A percentile compares a stretch with the other conserved stretches of the same genome.
phyloP scores from a whole-genome alignment of 2,888 invertebrate species.

The Tortrix viridana region DNA sequence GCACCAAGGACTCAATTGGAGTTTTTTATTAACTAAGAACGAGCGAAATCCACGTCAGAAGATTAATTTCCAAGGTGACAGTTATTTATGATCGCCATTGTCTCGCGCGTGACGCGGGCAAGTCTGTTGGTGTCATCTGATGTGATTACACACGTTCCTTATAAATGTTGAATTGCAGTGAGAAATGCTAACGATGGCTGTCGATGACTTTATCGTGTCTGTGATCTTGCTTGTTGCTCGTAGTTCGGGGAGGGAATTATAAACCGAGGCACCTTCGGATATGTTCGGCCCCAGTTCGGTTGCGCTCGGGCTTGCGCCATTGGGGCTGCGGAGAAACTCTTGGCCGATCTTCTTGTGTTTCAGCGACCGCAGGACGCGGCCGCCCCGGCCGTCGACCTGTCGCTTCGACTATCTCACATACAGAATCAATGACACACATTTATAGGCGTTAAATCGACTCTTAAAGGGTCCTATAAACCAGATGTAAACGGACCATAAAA shows the following conservation, averaged over 20 bases:
- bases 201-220: conserved; percentile 25
- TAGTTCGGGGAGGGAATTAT: too few species aligned
- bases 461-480: conserved; percentile 66
- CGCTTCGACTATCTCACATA: conserved; percentile 60
- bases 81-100: conserved; percentile 82
- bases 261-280: neutral
- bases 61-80: conserved; percentile 81
- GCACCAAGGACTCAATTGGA: conserved; percentile 71
- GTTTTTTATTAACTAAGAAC: conserved; percentile 74
- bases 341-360: conserved; percentile 72
- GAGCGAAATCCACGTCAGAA: conserved; percentile 71
- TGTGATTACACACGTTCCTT: conserved; percentile 46
- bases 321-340: conserved; percentile 53
- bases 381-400: conserved; percentile 69
- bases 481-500: conserved; percentile 68
- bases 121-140: conserved; percentile 59
- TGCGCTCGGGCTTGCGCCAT: conserved; percentile 44
- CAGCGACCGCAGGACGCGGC: conserved; percentile 64
- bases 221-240: neutral
- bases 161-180: conserved; percentile 25
- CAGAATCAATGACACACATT: conserved; percentile 63
- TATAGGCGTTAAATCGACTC: conserved; percentile 72
- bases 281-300: conserved; percentile 46
- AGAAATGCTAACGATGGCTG: conserved; percentile 17
- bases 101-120: conserved; percentile 76